Conservation (phyloP, 2,797 vertebrate species). For the Dermochelys coriacea region DNA sequence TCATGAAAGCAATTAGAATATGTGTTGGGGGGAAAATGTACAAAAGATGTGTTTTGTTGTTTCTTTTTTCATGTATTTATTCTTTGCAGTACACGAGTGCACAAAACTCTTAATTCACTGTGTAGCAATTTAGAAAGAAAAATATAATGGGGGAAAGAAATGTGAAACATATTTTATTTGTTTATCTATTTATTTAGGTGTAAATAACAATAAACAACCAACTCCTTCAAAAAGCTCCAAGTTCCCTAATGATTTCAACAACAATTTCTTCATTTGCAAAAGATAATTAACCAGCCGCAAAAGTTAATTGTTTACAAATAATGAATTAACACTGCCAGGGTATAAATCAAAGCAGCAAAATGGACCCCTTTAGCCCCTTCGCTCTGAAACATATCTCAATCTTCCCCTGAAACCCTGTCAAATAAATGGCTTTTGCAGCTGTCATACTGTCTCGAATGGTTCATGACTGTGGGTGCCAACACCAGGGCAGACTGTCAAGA, state of each 20-base stretch:
- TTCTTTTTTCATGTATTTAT: constrained; percentile 3
- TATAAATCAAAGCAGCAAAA: not conserved
- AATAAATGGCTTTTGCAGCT: not conserved
- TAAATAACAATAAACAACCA: not conserved
- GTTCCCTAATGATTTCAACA: not conserved
- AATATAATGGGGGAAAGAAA: not conserved
- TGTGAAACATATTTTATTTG: not conserved
- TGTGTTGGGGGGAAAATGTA: not conserved
- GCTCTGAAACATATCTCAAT: not conserved
- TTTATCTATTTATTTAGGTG: not conserved
- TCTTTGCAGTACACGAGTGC: constrained; percentile 16
- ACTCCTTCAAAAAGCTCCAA: not conserved
- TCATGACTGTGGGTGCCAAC: not conserved
- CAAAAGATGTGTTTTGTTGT: not conserved
- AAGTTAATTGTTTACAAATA: not conserved
- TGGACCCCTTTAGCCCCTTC: not conserved
- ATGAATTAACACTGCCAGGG: not conserved
- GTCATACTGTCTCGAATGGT: not conserved
- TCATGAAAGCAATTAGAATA: constrained; percentile 49
- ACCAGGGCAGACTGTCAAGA: not conserved
- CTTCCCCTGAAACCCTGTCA: not conserved
- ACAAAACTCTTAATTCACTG: not conserved
- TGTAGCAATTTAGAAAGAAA: not conserved
- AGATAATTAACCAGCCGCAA: not conserved
- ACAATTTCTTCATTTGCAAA: not conserved